Percentiles rank a stretch among this genome's conserved stretches.
These are phyloP conservation scores for Melinopterus prodromus DNA, from an alignment of 2,888 invertebrate genomes.

Conservation along the genomic window DNA sequence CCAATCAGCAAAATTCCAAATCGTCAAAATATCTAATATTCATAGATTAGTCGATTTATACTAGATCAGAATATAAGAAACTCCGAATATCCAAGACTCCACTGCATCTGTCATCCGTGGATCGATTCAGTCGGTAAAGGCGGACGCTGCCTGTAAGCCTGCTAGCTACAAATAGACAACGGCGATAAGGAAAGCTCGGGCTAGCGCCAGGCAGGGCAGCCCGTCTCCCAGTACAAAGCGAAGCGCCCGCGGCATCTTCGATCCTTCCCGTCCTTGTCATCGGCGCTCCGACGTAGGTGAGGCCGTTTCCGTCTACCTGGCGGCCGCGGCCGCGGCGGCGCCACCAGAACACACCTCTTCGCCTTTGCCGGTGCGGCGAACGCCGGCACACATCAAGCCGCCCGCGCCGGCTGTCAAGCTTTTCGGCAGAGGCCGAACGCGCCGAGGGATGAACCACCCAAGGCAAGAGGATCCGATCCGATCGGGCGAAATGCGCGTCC, in stretches of 20 bases:
- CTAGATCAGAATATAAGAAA: no score
- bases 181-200: background rate
- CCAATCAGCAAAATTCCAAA: no score
- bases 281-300: conserved; percentile 26
- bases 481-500: background rate
- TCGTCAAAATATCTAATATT: no score
- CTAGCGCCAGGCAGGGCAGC: background rate
- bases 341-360: conserved; percentile 60
- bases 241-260: background rate
- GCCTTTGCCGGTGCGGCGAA: conserved; percentile 49
- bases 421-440: conserved; percentile 31
- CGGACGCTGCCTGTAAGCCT: background rate
- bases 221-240: background rate
- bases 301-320: conserved; percentile 52
- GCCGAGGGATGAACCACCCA: conserved; percentile 31
- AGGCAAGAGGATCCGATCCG: background rate
- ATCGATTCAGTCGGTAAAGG: background rate
- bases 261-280: conserved; percentile 19
- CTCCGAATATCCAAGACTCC: background rate
- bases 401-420: conserved; percentile 45
- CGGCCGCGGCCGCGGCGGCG: conserved; percentile 51
- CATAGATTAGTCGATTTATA: no score
- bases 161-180: background rate
- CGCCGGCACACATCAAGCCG: conserved; percentile 51
- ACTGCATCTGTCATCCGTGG: background rate